Conservation (phyloP, 2,797 vertebrate genomes). For the Pseudopleuronectes americanus region DNA sequence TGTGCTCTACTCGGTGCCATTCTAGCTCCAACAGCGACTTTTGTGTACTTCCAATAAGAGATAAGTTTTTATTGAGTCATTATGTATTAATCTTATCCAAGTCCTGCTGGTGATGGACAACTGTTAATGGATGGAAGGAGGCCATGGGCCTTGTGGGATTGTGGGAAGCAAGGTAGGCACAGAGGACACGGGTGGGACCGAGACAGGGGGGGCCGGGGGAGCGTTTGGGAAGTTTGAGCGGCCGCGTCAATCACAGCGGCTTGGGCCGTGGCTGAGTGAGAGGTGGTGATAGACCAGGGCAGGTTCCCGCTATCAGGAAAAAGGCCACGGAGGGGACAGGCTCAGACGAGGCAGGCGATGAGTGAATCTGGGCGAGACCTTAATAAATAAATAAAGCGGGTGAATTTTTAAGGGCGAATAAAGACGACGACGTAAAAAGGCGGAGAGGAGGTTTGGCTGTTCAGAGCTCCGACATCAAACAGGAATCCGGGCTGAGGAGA, state of each 20-base stretch:
- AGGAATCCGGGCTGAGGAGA: conserved; percentile 28
- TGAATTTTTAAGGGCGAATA: conserved; percentile 46
- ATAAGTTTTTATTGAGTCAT: conserved; percentile 1
- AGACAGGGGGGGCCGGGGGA: not conserved
- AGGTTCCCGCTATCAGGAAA: conserved; percentile 56
- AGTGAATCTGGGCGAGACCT: conserved; percentile 52
- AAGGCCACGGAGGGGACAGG: conserved; percentile 68
- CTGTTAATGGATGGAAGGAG: conserved; percentile 6
- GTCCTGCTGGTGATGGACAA: conserved; percentile 10
- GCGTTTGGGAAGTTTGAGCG: conserved; percentile 22
- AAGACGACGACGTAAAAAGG: conserved; percentile 13
- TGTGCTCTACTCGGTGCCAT: too few relatives aligned
- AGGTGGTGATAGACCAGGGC: conserved; percentile 74
- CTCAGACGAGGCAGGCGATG: conserved; percentile 61
- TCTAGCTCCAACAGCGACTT: too few relatives aligned
- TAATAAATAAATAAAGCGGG: conserved; percentile 60
- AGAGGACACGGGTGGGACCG: conserved; percentile 6
- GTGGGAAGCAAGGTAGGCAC: conserved; percentile 20
- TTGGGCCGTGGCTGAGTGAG: conserved; percentile 63
- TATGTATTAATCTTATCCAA: conserved; percentile 1
- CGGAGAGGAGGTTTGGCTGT: conserved; percentile 5
- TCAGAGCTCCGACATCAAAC: conserved; percentile 56
- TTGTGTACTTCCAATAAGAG: not conserved
- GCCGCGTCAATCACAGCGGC: conserved; percentile 50
- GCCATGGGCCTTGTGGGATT: conserved; percentile 19